These are phyloP conservation scores for Brachyrhaphis roseni DNA, from an alignment of 2,797 vertebrate genomes.

Conservation along the genomic window DNA sequence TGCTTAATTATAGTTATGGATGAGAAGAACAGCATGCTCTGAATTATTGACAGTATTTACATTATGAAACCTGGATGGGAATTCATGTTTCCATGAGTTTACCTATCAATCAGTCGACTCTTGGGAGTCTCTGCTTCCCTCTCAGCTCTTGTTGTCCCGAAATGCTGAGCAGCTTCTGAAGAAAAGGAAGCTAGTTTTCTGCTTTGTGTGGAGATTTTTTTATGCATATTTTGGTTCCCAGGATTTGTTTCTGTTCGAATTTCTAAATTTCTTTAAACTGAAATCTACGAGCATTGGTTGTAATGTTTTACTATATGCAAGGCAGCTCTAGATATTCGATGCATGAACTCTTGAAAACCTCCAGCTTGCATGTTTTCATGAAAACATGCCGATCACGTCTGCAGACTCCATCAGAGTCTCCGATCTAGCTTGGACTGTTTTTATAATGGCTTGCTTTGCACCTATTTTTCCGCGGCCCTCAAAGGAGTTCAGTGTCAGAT, in stretches of 20 bases:
- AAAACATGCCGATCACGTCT: neutral
- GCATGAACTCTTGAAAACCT: neutral
- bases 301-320: neutral
- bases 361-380: neutral
- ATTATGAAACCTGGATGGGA: neutral
- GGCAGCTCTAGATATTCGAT: neutral
- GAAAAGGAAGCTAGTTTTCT: neutral
- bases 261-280: neutral
- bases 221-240: neutral
- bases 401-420: constrained; percentile 6
- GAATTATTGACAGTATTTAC: neutral
- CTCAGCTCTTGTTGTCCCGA: constrained; percentile 2
- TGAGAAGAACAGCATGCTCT: neutral
- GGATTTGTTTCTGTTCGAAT: neutral
- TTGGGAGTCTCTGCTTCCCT: neutral
- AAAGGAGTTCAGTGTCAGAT: constrained; percentile 68
- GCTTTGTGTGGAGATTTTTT: neutral
- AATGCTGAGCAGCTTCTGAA: constrained; percentile 10
- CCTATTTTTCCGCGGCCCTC: constrained; percentile 46
- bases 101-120: constrained; percentile 3
- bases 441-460: constrained; percentile 33
- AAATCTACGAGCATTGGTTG: neutral
- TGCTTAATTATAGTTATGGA: neutral
- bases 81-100: neutral
- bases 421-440: constrained; percentile 9